Evolutionary conservation across 2,797 vertebrate genomes (phyloP).

Genomic region (Chaetophractus vellerosus): DNA sequence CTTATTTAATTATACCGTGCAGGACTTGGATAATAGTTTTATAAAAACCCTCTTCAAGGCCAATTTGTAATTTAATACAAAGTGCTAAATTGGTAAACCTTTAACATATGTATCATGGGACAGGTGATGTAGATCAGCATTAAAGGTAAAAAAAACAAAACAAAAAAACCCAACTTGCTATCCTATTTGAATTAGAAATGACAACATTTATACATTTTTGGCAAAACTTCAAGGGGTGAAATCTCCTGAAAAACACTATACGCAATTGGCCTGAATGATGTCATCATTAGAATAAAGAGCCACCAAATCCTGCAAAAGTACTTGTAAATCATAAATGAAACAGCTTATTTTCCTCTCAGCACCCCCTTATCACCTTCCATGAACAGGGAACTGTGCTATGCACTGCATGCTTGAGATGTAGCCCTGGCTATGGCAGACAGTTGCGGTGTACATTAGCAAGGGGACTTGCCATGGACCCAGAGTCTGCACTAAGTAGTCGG

Average conservation of each 20-base stretch:
- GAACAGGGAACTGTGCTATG: neutral
- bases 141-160: slow-evolving; percentile 54
- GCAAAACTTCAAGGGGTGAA: slow-evolving; percentile 42
- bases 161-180: slow-evolving; percentile 15
- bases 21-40: slow-evolving; percentile 90
- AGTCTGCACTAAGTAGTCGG: neutral
- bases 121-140: slow-evolving; percentile 78
- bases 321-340: neutral
- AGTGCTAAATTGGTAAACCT: slow-evolving; percentile 87
- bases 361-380: neutral
- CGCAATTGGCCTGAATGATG: neutral
- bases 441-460: neutral
- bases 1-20: slow-evolving; percentile 91
- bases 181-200: slow-evolving; percentile 85
- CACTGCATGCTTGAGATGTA: too few relatives aligned
- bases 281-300: neutral
- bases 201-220: slow-evolving; percentile 68
- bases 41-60: slow-evolving; percentile 89
- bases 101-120: slow-evolving; percentile 81
- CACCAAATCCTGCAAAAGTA: neutral
- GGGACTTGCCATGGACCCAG: neutral
- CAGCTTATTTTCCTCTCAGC: neutral
- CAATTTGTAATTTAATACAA: slow-evolving; percentile 89
- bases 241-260: slow-evolving; percentile 19
- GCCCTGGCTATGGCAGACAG: too few relatives aligned